Base-by-base conservation (phyloP, 2,797 vertebrate genomes). In the Cichlasoma orientale region DNA sequence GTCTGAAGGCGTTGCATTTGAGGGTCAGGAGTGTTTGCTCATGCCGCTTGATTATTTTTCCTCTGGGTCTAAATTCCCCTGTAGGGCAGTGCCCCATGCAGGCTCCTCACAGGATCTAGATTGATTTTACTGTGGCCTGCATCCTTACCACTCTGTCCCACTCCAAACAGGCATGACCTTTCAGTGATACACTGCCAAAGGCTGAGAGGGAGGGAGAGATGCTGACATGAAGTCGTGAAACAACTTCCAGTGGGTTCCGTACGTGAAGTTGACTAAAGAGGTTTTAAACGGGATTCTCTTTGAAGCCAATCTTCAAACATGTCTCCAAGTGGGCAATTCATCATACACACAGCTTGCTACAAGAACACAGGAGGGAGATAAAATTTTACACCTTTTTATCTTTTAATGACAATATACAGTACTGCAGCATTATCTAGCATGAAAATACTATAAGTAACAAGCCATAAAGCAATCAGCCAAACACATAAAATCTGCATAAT, bases 11-110 rank as follows among this genome's bases (percentile, higher is more conserved):
- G 79, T 66, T 76, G 66, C 68, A 77, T 86, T 72, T 80, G 54
- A 85, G 71, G 73, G 68, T 27, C 33, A 78, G 74, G 56, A 82
- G 76, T 87, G 81, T 89, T 90, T 89, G 86, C 56, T 69, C 68
- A 7, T 56, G 69, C 69, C 44, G 84, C 54, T 74, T 85, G 86
- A 86, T 86, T 85, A 83, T 88, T 91, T 88, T 88, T 58, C 59
- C 76, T 73, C 19, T 2, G 57, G 71, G 69, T 58, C 73, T 74
- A 56, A 86, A 79, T 86, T 83, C 79, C 82, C 79, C 77, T 84
- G 10, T 1, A 72, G 86, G 84, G 84, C 74, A 79, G 82, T 10
- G 61, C 72, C 78, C 66, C 33, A 4, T 6, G 31, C 5, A 10
- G 58, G 77, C 83, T 81, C 81, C 79, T 74, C 2, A 2, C 1